A percentile compares a stretch with the other conserved stretches of the same genome.
phyloP scores from a whole-genome alignment of 2,888 invertebrate species.

The Glaucopsyche alexis region DNA sequence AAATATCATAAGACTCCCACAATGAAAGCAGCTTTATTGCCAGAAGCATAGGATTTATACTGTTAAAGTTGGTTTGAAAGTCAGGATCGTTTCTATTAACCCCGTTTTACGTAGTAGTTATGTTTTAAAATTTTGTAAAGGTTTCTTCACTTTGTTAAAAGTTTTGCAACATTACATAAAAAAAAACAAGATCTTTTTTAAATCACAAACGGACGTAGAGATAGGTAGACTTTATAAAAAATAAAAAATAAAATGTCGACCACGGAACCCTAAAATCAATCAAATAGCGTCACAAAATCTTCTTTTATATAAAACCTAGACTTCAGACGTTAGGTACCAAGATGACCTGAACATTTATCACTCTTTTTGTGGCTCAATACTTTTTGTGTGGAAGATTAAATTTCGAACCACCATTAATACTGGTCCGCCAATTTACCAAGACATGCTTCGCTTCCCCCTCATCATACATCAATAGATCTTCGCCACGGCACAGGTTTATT shows the following conservation, averaged over 20 bases:
- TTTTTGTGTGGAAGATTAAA: conserved; percentile 77
- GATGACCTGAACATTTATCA: conserved; percentile 70
- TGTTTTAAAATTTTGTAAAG: no score
- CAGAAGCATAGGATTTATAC: no score
- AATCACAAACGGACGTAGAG: neutral
- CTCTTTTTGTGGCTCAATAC: conserved; percentile 76
- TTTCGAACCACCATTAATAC: conserved; percentile 76
- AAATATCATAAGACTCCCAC: no score
- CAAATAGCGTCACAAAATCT: conserved; percentile 5
- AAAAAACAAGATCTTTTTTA: neutral
- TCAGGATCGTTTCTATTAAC: no score
- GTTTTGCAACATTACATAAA: neutral
- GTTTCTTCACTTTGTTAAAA: neutral
- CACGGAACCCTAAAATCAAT: neutral
- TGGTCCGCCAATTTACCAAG: conserved; percentile 50
- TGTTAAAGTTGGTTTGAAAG: no score
- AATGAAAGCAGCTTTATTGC: no score
- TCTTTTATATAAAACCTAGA: conserved; percentile 5
- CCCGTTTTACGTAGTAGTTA: no score
- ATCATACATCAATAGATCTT: conserved; percentile 18
- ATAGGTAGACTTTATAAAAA: neutral
- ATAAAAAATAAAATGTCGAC: neutral
- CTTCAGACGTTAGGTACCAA: conserved; percentile 41
- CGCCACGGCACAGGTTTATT: conserved; percentile 33
- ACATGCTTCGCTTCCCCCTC: conserved; percentile 42